Percentiles rank a stretch among this genome's conserved stretches.
Conservation (phyloP, 1,140 invertebrate species). For the Philotrypesis tridentata region DNA sequence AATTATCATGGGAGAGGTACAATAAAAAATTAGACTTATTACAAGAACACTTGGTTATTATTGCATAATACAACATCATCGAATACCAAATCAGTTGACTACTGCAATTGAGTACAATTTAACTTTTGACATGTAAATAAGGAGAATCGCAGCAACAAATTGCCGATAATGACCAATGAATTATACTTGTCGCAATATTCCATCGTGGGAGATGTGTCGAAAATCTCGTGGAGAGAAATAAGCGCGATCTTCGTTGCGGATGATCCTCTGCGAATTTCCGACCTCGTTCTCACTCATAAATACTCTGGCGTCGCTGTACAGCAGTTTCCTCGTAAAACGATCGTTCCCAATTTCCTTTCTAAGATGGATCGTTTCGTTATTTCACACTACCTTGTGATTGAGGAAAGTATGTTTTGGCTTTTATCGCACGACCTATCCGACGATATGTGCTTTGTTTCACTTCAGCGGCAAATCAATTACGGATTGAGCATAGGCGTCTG, state of each 20-base stretch:
- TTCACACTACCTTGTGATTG: neutral
- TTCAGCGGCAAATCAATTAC: neutral
- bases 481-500: neutral
- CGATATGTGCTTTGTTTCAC: neutral
- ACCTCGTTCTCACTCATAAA: constrained; percentile 36
- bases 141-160: neutral
- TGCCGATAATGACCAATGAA: neutral
- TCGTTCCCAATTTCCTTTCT: constrained; percentile 34
- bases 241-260: neutral
- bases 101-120: too few relatives aligned
- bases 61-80: too few relatives aligned
- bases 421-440: neutral
- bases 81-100: too few relatives aligned
- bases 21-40: too few relatives aligned
- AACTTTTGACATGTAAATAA: too few relatives aligned
- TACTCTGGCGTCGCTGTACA: neutral
- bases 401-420: neutral
- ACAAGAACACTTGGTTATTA: too few relatives aligned
- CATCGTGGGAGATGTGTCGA: neutral
- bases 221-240: neutral
- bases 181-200: neutral
- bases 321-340: constrained; percentile 13
- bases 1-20: too few relatives aligned
- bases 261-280: neutral
- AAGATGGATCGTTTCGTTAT: neutral